phyloP scores from a whole-genome alignment of 2,113 vertebrate species.

The Entelurus aequoreus region DNA sequence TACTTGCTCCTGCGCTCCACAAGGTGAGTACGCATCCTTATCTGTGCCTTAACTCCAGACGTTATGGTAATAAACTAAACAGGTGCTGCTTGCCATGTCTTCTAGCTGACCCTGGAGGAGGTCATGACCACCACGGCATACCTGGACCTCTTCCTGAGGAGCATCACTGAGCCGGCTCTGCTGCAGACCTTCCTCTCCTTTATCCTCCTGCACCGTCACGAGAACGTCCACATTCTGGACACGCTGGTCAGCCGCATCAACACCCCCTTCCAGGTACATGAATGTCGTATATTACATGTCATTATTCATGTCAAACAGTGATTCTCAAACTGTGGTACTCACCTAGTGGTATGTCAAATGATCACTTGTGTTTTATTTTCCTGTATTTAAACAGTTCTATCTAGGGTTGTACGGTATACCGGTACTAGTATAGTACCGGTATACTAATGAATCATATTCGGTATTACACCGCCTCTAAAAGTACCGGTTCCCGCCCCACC shows the following conservation, averaged over 20 bases:
- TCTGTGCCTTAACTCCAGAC: background rate
- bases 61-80: too few species aligned
- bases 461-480: too few species aligned
- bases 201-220: constrained; percentile 86
- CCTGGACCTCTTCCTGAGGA: constrained; percentile 89
- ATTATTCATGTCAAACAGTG: too few species aligned
- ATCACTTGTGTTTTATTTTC: too few species aligned
- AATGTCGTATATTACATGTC: too few species aligned
- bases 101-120: constrained; percentile 89
- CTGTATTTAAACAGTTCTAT: too few species aligned
- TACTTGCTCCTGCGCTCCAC: constrained; percentile 91
- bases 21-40: constrained; percentile 76
- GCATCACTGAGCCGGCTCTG: constrained; percentile 84
- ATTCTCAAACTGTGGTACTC: too few species aligned
- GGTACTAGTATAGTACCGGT: too few species aligned
- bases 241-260: constrained; percentile 95
- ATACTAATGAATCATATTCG: too few species aligned
- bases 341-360: too few species aligned
- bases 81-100: background rate
- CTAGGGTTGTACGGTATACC: too few species aligned
- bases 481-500: too few species aligned
- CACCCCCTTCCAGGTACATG: constrained; percentile 87
- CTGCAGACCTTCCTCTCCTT: constrained; percentile 94
- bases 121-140: constrained; percentile 97
- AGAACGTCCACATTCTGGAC: constrained; percentile 89